Base-by-base conservation (phyloP, 2,888 invertebrate species). In the Steromphala cineraria region DNA sequence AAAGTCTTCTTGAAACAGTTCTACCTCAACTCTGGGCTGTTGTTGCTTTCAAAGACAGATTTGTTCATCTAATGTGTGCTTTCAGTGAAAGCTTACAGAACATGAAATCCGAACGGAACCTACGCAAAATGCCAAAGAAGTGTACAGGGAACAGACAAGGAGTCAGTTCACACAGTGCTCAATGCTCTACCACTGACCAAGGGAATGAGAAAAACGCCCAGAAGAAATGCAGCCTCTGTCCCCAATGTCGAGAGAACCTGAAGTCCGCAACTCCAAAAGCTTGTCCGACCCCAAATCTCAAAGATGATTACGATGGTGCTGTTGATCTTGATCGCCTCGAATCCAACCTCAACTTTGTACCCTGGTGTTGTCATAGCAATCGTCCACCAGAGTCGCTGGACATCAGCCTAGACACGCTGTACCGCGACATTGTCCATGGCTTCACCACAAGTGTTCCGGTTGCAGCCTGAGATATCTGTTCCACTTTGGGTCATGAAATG, bases 1-100 rank as follows among this genome's bases (percentile, higher is more conserved):
- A 19, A 17, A 40, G 19, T 46, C 21, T 71, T 19, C 46, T 71
- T 19, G 71, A 71, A 46, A 36, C 28, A 36, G 71, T 71, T 71
- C 71, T 71, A 40, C 71, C 71, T 40, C 71, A 71, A 46, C 71
- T 71, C 46, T 71, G 71, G 71, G 71, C 46, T 46, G 71, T 71
- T 19, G 46, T 71, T 36, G 71, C 71, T 17, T 46, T 71, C 40
- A 36, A 46, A n/a, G 71, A 71, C 71, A 36, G 13, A 40, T 71
- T 71, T 46, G 71, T 71, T 46, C 71, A 71, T 15, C n/a, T 71
- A 8, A 71, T 71, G 71, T 71, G 71, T 40, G 71, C 71, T 15
- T 36, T 71, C 71, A 71, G 40, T 71, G 62, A 24, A 28, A 28
- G 62, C 13, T 31, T 62, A 5, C 24, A 62, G 62, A 24, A 62